phyloP scores from a whole-genome alignment of 2,797 vertebrate species.

The Meriones psammophilus region DNA sequence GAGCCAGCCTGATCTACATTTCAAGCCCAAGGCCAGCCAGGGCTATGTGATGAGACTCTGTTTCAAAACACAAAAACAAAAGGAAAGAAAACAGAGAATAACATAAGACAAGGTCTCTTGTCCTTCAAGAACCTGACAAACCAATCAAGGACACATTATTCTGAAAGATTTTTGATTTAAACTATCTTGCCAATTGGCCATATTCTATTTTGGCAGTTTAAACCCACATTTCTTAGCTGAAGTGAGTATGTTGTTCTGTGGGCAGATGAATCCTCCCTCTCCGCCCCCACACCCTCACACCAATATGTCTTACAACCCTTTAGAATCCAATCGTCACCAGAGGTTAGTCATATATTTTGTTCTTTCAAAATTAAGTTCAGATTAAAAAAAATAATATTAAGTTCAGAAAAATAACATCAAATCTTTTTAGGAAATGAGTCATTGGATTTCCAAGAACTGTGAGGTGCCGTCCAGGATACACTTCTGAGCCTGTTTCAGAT shows the following conservation, averaged over 20 bases:
- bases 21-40: neutral
- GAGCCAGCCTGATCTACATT: neutral
- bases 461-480: neutral
- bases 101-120: neutral
- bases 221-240: neutral
- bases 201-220: neutral
- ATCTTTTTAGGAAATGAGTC: constrained; percentile 35
- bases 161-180: constrained; percentile 20
- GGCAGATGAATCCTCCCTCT: neutral
- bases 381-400: neutral
- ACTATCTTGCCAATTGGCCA: neutral
- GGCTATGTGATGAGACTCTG: neutral
- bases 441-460: constrained; percentile 18
- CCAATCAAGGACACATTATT: neutral
- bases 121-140: constrained; percentile 16
- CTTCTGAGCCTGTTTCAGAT: neutral
- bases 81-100: neutral
- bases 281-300: neutral
- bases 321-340: neutral
- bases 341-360: neutral
- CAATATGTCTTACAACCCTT: neutral
- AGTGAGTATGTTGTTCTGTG: neutral
- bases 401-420: constrained; percentile 36
- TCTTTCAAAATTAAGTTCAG: constrained; percentile 10
- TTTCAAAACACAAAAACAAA: neutral